Conservation (phyloP, 1,140 invertebrate genomes). For the Orchesella cincta region DNA sequence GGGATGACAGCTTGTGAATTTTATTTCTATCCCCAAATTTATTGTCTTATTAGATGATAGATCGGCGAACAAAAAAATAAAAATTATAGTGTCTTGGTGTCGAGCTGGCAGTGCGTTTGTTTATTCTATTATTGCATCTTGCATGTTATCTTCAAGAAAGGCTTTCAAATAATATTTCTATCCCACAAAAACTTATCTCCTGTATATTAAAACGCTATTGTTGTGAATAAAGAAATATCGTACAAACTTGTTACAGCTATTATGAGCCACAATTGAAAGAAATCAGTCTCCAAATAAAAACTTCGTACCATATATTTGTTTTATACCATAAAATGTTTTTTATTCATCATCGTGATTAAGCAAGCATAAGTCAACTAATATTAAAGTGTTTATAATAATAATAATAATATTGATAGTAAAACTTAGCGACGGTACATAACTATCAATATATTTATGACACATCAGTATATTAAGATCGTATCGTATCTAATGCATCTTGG, state of each 20-base stretch:
- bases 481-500: not conserved
- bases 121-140: not conserved
- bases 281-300: not conserved
- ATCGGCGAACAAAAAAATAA: not conserved
- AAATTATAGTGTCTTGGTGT: constrained; percentile 22
- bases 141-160: constrained; percentile 16
- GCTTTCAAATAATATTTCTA: no score
- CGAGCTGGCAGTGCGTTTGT: constrained; percentile 14
- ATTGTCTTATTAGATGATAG: not conserved
- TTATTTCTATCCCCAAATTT: not conserved
- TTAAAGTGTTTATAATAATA: not conserved
- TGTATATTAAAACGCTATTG: not conserved
- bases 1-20: not conserved
- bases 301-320: not conserved
- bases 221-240: no score
- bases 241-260: constrained; percentile 17
- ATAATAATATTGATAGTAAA: not conserved
- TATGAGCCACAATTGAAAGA: no score
- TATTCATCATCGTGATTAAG: constrained; percentile 21
- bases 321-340: not conserved
- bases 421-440: not conserved
- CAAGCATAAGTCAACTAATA: constrained; percentile 1
- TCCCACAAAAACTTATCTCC: constrained; percentile 6
- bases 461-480: no score
- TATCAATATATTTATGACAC: no score